A percentile compares a stretch with the other conserved stretches of the same genome.
phyloP scores from a whole-genome alignment of 2,797 vertebrate genomes.

The Notolabrus celidotus region DNA sequence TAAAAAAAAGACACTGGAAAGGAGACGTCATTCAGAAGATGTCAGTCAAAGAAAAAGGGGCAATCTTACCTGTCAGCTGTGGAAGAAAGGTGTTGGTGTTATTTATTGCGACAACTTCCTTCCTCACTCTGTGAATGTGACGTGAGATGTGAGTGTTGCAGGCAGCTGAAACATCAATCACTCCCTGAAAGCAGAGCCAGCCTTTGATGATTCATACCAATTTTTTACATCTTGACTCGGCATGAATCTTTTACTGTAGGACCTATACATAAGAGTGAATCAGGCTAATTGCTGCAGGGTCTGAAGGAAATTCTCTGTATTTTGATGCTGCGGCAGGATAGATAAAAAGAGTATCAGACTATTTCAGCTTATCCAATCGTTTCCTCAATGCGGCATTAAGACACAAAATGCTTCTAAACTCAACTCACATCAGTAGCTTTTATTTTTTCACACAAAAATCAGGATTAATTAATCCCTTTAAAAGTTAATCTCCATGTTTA shows the following conservation, averaged over 20 bases:
- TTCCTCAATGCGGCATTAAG: neutral
- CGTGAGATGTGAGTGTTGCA: neutral
- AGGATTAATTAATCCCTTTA: neutral
- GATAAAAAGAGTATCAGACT: neutral
- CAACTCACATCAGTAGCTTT: neutral
- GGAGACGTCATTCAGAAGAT: neutral
- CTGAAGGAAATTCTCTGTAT: neutral
- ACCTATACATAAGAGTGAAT: conserved; percentile 18
- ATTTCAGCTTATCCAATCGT: neutral
- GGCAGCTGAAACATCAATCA: conserved; percentile 10
- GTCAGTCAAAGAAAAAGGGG: neutral
- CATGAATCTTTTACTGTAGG: conserved; percentile 17
- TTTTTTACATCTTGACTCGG: conserved; percentile 50
- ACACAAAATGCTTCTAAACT: conserved; percentile 12
- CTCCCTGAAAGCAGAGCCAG: neutral
- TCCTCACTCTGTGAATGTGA: neutral
- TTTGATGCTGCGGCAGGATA: conserved; percentile 3
- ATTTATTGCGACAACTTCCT: neutral
- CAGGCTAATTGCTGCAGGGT: neutral
- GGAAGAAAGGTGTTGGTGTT: neutral
- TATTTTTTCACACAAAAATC: neutral
- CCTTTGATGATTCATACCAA: conserved; percentile 30
- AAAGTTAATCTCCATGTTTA: neutral
- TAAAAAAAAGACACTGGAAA: neutral
- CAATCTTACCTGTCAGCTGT: neutral